These are phyloP conservation scores for Sus cebifrons DNA, from an alignment of 2,797 vertebrate genomes.

Conservation along the genomic window DNA sequence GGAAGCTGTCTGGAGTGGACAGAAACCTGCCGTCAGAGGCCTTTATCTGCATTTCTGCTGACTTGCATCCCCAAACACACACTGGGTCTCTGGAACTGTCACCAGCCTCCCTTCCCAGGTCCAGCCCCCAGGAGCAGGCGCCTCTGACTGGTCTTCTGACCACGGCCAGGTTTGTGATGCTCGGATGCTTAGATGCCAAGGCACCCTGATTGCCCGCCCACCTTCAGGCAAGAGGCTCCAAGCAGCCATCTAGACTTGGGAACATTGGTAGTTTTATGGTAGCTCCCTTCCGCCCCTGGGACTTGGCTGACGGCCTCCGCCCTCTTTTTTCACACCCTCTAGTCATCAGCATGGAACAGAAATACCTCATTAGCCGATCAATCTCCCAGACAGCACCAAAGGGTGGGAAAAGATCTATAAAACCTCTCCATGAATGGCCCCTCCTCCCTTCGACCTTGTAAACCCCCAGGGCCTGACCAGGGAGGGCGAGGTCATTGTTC, in stretches of 20 bases:
- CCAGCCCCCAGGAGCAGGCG: neutral
- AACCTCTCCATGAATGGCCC: conserved; percentile 13
- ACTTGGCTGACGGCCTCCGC: neutral
- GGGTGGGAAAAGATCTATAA: conserved; percentile 70
- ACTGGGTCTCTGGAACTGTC: neutral
- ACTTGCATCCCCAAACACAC: neutral
- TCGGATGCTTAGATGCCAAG: neutral
- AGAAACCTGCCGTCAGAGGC: neutral
- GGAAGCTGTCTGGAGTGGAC: neutral
- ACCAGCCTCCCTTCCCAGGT: neutral
- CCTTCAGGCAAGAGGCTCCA: neutral
- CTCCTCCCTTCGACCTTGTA: conserved; percentile 17
- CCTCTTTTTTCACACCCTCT: neutral
- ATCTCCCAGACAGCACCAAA: conserved; percentile 37
- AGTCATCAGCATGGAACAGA: conserved; percentile 36
- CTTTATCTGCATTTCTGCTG: neutral
- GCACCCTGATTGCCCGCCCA: neutral
- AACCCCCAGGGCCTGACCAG: neutral
- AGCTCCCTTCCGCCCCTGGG: neutral
- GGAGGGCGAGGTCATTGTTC: neutral
- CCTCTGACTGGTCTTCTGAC: neutral
- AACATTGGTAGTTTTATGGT: neutral
- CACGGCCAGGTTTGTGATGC: neutral
- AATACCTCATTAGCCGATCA: conserved; percentile 12
- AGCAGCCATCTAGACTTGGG: neutral